These are phyloP conservation scores for Anguilla anguilla DNA, from an alignment of 2,797 vertebrate species.

Conservation along the genomic window DNA sequence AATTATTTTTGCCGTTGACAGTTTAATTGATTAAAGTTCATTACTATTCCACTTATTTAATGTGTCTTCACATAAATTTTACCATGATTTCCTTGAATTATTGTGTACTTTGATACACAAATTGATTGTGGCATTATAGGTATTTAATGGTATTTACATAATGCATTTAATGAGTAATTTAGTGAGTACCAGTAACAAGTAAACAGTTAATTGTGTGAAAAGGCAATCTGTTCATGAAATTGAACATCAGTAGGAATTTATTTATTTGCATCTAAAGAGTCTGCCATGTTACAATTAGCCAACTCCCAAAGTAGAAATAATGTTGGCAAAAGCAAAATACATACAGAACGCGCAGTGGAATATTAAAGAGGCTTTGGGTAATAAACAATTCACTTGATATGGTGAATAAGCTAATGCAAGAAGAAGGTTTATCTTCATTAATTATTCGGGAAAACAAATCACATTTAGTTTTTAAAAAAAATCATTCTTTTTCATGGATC, in stretches of 20 bases:
- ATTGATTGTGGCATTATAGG: neutral
- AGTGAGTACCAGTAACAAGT: neutral
- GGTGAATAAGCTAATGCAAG: neutral
- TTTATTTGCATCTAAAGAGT: neutral
- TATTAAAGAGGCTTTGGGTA: neutral
- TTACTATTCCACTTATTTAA: neutral
- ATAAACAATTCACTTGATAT: constrained; percentile 1
- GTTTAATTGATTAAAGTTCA: neutral
- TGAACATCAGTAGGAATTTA: neutral
- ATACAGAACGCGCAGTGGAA: neutral
- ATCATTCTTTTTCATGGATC: neutral
- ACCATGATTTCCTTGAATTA: neutral
- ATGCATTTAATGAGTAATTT: neutral
- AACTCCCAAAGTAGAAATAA: constrained; percentile 2
- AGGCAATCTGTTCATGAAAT: neutral
- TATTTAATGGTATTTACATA: neutral
- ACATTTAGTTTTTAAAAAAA: neutral
- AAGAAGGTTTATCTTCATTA: neutral
- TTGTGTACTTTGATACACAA: neutral
- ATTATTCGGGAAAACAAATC: neutral
- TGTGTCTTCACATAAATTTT: neutral
- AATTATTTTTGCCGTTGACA: neutral
- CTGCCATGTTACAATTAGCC: neutral
- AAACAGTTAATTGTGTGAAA: neutral
- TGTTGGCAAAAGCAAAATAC: neutral